Conservation (phyloP, 2,888 invertebrate species). For the Perizoma affinitatum region DNA sequence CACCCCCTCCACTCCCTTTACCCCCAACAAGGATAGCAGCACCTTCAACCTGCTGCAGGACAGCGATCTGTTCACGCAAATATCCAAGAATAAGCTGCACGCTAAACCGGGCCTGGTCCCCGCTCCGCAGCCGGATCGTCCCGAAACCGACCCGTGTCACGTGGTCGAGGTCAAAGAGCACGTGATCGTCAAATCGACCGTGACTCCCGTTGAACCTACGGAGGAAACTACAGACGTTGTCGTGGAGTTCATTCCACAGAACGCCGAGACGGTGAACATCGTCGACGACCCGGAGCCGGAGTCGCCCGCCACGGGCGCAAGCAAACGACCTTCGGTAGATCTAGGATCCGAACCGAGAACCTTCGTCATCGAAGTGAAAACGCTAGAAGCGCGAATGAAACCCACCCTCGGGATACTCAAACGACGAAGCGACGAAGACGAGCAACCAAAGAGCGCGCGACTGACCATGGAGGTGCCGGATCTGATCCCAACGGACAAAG, state of each 20-base stretch:
- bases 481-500: slow-evolving; percentile 7
- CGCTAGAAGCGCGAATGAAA: slow-evolving; percentile 65
- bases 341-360: slow-evolving; percentile 67
- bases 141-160: slow-evolving; percentile 65
- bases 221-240: slow-evolving; percentile 81
- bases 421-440: slow-evolving; percentile 48
- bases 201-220: slow-evolving; percentile 65
- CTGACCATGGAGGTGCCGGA: slow-evolving; percentile 13
- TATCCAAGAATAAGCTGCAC: slow-evolving; percentile 79
- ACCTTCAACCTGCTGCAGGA: slow-evolving; percentile 87
- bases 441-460: slow-evolving; percentile 19
- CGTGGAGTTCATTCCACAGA: slow-evolving; percentile 80
- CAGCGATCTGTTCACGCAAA: slow-evolving; percentile 88
- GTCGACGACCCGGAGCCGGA: slow-evolving; percentile 81
- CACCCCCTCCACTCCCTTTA: slow-evolving; percentile 69
- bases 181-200: slow-evolving; percentile 87
- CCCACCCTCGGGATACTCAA: slow-evolving; percentile 69
- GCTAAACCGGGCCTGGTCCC: slow-evolving; percentile 39
- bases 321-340: slow-evolving; percentile 47
- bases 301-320: slow-evolving; percentile 36
- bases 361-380: slow-evolving; percentile 70
- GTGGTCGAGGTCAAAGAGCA: slow-evolving; percentile 88
- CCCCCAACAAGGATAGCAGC: slow-evolving; percentile 79
- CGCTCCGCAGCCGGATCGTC: slow-evolving; percentile 20
- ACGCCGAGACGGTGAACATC: slow-evolving; percentile 82